Evolutionary conservation across 2,888 invertebrate species (phyloP).

Genomic region (Metopia argyrocephala): DNA sequence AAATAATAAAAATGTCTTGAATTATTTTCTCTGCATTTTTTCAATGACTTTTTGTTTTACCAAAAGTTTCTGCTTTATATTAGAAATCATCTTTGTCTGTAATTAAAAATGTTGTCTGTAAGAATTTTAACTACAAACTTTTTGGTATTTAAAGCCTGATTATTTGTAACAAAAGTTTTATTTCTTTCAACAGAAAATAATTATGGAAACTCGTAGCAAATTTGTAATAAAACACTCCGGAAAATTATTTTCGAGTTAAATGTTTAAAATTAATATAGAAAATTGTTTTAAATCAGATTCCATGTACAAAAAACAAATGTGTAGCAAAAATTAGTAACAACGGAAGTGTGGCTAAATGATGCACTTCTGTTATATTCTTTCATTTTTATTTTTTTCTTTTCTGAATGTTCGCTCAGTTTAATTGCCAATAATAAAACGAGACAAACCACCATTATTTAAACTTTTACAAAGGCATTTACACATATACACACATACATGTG

Average conservation of each 20-base stretch:
- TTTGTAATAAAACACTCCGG: no score
- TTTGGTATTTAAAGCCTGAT: conserved; percentile 24
- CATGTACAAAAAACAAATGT: no score
- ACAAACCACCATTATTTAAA: not conserved
- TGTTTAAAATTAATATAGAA: no score
- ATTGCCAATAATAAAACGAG: not conserved
- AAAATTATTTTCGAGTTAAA: no score
- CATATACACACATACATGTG: not conserved
- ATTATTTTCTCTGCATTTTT: not conserved
- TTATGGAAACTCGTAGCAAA: no score
- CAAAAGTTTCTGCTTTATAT: not conserved
- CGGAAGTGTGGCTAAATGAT: no score
- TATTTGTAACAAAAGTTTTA: conserved; percentile 42
- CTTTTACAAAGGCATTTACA: not conserved
- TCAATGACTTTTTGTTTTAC: not conserved
- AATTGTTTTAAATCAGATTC: no score
- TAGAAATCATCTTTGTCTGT: conserved; percentile 8
- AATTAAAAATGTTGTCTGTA: conserved; percentile 41
- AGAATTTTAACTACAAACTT: conserved; percentile 28
- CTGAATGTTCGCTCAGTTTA: not conserved
- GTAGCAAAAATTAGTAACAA: no score
- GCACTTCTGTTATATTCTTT: no score
- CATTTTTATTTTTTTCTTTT: not conserved
- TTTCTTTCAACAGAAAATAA: not conserved
- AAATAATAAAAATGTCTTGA: not conserved